Percentiles rank a stretch among this genome's conserved stretches.
These are phyloP conservation scores for Cervus canadensis DNA, from an alignment of 2,113 vertebrate species.

Conservation along the genomic window DNA sequence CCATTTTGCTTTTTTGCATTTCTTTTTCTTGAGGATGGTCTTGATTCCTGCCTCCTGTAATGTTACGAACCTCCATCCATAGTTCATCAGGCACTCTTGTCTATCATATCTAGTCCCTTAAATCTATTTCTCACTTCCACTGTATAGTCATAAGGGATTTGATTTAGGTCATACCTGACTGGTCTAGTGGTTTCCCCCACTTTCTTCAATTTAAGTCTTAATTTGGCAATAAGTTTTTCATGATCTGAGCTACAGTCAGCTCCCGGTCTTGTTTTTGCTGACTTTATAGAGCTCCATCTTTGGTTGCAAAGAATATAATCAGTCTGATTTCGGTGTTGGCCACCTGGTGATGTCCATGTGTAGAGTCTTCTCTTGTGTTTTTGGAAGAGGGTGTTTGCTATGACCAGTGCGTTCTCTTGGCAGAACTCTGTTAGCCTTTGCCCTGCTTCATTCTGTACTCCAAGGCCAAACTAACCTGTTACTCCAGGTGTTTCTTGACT, in stretches of 20 bases:
- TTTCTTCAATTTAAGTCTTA: not conserved
- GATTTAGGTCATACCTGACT: not conserved
- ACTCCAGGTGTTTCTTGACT: no score
- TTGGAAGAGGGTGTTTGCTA: no score
- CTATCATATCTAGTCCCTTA: not conserved
- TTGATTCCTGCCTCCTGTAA: not conserved
- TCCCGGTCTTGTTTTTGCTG: not conserved
- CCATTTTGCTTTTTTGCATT: not conserved
- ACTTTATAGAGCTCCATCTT: not conserved
- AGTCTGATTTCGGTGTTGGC: not conserved
- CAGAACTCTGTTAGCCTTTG: no score
- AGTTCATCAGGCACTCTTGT: not conserved
- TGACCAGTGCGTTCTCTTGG: no score
- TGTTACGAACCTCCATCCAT: not conserved
- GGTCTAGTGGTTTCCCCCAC: not conserved
- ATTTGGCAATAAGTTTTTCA: not conserved
- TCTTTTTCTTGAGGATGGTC: not conserved
- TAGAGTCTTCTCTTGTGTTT: not conserved
- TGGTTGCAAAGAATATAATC: not conserved
- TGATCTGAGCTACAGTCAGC: not conserved
- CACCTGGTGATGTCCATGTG: not conserved
- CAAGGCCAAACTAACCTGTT: no score
- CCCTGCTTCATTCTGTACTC: no score
- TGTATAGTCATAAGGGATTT: not conserved
- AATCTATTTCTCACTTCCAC: not conserved